These are phyloP conservation scores for Watsonalla cultraria DNA, from an alignment of 2,888 invertebrate species.

Conservation along the genomic window DNA sequence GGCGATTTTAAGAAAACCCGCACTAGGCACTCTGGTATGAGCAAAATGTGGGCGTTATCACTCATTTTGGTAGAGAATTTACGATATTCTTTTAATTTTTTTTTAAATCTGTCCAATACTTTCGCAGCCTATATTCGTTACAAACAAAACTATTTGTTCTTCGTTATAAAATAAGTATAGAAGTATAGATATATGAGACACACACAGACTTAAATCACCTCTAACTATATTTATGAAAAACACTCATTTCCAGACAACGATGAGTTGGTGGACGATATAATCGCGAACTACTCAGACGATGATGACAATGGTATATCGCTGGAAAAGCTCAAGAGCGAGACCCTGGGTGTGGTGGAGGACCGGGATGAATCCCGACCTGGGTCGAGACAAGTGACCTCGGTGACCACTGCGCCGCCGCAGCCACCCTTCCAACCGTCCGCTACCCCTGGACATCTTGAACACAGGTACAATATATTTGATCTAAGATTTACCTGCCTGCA, in stretches of 20 bases:
- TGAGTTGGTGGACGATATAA: slow-evolving; percentile 53
- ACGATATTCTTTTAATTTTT: no score
- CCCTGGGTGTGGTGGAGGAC: slow-evolving; percentile 51
- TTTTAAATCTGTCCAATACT: no score
- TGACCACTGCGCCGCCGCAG: slow-evolving; percentile 76
- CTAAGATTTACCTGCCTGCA: no score
- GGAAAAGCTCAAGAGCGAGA: slow-evolving; percentile 85
- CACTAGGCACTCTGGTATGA: no score
- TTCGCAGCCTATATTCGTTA: no score
- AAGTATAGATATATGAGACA: no score
- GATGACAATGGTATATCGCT: slow-evolving; percentile 87
- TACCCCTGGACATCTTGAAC: slow-evolving; percentile 89
- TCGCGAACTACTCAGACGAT: slow-evolving; percentile 79
- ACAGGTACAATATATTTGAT: slow-evolving; percentile 77
- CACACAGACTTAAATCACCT: no score
- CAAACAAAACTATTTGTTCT: no score
- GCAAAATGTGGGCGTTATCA: no score
- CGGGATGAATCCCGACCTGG: slow-evolving; percentile 45
- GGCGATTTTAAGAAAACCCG: no score
- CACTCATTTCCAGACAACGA: slow-evolving; percentile 42
- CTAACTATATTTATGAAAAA: background rate
- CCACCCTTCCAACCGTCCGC: slow-evolving; percentile 94
- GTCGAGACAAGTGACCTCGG: slow-evolving; percentile 24
- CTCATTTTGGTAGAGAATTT: no score
- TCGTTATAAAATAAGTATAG: no score